A percentile compares a stretch with the other conserved stretches of the same genome.
phyloP scores from a whole-genome alignment of 2,888 invertebrate genomes.

The Rotaria sp. region DNA sequence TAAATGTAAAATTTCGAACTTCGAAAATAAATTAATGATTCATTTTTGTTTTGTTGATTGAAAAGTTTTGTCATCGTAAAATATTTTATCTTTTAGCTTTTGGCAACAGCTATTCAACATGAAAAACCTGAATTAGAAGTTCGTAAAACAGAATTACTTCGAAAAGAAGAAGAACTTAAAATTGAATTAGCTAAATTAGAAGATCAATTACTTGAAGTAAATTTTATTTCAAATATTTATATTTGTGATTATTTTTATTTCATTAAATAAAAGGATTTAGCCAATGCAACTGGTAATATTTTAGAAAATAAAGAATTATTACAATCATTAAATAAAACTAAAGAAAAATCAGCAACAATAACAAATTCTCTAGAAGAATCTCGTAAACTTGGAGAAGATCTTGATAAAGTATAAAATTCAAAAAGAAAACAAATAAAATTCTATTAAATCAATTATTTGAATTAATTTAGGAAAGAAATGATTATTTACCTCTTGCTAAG shows the following conservation, averaged over 20 bases:
- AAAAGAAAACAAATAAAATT: neutral
- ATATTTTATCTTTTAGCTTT: slow-evolving; percentile 44
- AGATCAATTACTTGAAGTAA: slow-evolving; percentile 66
- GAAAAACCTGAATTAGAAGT: slow-evolving; percentile 74
- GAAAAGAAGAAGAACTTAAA: slow-evolving; percentile 76
- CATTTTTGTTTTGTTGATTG: too few species aligned
- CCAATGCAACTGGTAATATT: slow-evolving; percentile 73
- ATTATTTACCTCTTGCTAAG: slow-evolving; percentile 63
- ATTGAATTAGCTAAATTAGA: slow-evolving; percentile 78
- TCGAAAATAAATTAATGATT: too few species aligned
- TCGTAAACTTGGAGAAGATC: slow-evolving; percentile 59
- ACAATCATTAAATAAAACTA: slow-evolving; percentile 69
- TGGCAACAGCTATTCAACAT: slow-evolving; percentile 57
- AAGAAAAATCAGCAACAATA: slow-evolving; percentile 68
- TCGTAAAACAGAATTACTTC: slow-evolving; percentile 70
- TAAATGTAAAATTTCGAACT: too few species aligned
- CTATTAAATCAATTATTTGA: neutral
- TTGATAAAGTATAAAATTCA: slow-evolving; percentile 52
- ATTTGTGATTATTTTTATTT: neutral
- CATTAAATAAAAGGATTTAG: slow-evolving; percentile 58
- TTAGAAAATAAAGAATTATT: slow-evolving; percentile 73
- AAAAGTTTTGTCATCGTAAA: too few species aligned
- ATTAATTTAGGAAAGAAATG: slow-evolving; percentile 60
- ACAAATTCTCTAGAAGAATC: slow-evolving; percentile 66
- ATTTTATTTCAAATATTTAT: slow-evolving; percentile 47